These are phyloP conservation scores for Podarcis muralis DNA, from an alignment of 2,113 vertebrate genomes.

Conservation along the genomic window DNA sequence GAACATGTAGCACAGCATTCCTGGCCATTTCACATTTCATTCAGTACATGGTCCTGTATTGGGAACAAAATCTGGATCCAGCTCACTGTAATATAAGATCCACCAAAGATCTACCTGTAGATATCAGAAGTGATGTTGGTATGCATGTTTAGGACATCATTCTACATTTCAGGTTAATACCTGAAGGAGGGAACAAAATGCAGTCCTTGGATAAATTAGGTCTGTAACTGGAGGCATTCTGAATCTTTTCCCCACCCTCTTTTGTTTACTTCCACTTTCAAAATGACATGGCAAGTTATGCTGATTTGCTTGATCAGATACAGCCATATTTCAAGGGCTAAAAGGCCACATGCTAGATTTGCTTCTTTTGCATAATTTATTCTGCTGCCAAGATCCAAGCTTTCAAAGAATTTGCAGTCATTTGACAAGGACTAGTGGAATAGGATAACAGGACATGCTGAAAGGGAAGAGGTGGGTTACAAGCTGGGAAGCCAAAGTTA, in stretches of 20 bases:
- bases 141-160: not conserved
- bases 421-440: not conserved
- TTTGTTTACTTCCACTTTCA: not conserved
- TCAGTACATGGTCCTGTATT: no score
- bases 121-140: not conserved
- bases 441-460: not conserved
- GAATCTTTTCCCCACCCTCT: not conserved
- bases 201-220: not conserved
- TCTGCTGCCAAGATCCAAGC: not conserved
- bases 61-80: no score
- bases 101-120: not conserved
- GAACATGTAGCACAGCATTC: no score
- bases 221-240: not conserved
- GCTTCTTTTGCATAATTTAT: constrained; percentile 14
- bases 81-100: not conserved
- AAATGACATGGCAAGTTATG: not conserved
- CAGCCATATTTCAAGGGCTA: constrained; percentile 10
- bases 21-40: no score
- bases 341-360: not conserved
- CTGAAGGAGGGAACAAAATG: not conserved
- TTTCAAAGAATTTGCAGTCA: not conserved
- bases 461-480: not conserved
- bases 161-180: not conserved
- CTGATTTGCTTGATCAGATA: not conserved
- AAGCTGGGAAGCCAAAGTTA: not conserved